Evolutionary conservation across 2,113 vertebrate species (phyloP).

Genomic region (Solenodon paradoxus): DNA sequence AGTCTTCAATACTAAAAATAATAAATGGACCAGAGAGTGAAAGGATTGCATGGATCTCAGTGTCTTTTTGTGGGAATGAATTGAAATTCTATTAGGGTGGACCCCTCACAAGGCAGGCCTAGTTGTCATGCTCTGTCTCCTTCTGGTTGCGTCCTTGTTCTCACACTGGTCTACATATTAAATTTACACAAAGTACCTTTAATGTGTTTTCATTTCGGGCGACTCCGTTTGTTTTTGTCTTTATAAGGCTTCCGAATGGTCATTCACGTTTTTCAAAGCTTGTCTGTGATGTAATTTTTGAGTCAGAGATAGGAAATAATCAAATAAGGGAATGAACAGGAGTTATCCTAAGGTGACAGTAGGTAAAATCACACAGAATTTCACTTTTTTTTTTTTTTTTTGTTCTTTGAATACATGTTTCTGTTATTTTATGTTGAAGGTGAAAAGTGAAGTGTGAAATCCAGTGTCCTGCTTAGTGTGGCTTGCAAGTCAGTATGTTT

Average conservation of each 20-base stretch:
- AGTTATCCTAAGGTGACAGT: neutral
- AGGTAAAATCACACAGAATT: neutral
- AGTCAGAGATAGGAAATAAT: neutral
- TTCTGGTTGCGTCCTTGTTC: neutral
- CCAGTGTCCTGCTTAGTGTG: neutral
- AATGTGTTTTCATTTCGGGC: neutral
- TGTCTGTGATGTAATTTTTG: neutral
- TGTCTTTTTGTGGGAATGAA: neutral
- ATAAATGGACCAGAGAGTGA: neutral
- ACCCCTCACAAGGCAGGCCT: neutral
- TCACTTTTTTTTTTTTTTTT: neutral
- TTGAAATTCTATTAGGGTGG: neutral
- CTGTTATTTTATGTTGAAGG: constrained; percentile 35
- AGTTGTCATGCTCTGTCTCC: neutral
- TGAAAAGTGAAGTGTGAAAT: constrained; percentile 33
- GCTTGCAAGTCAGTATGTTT: constrained; percentile 3
- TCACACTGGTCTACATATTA: neutral
- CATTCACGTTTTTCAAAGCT: neutral
- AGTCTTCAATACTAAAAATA: neutral
- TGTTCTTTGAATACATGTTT: neutral
- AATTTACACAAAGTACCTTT: neutral
- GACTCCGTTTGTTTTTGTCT: neutral
- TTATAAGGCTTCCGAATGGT: neutral
- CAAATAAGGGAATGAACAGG: neutral
- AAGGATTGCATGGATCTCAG: neutral